A percentile compares a stretch with the other conserved stretches of the same genome.
phyloP scores from a whole-genome alignment of 2,113 vertebrate species.

The Pluvianellus socialis region DNA sequence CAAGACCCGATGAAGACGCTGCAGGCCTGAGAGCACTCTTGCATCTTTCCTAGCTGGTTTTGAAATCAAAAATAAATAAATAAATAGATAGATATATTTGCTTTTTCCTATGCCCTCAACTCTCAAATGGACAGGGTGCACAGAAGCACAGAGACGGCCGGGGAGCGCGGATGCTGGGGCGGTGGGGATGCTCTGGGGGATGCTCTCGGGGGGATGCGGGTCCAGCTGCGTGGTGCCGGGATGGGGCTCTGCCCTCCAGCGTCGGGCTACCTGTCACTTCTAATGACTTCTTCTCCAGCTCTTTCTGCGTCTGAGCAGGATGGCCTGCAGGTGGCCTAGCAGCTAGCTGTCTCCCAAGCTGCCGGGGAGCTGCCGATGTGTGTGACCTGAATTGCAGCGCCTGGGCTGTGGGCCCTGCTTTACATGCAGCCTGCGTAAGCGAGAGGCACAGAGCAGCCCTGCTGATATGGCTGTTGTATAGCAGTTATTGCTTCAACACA shows the following conservation, averaged over 20 bases:
- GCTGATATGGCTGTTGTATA: conserved; percentile 68
- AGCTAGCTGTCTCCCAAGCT: conserved; percentile 62
- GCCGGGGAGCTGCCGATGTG: conserved; percentile 63
- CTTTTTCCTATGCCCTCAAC: accelerated
- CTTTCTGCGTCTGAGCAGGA: conserved; percentile 40
- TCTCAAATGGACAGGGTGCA: neutral
- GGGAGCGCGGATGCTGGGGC: accelerated
- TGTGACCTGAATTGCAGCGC: conserved; percentile 69
- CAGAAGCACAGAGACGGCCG: accelerated
- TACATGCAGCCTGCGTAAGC: conserved; percentile 76
- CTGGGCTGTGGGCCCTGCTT: conserved; percentile 70
- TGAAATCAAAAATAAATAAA: neutral
- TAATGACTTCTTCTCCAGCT: conserved; percentile 67
- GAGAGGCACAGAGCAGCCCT: conserved; percentile 71
- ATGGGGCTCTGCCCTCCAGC: conserved; percentile 53
- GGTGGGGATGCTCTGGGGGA: neutral
- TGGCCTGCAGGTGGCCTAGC: conserved; percentile 75
- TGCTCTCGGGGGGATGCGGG: neutral
- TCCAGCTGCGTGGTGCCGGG: neutral
- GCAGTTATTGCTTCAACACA: conserved; percentile 69
- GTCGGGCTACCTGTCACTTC: conserved; percentile 71
- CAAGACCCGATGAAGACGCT: neutral
- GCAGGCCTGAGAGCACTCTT: neutral
- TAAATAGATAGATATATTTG: neutral
- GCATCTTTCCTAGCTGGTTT: neutral